These are phyloP conservation scores for Ommatoiulus sabulosus DNA, from an alignment of 2,888 invertebrate genomes.

Conservation along the genomic window DNA sequence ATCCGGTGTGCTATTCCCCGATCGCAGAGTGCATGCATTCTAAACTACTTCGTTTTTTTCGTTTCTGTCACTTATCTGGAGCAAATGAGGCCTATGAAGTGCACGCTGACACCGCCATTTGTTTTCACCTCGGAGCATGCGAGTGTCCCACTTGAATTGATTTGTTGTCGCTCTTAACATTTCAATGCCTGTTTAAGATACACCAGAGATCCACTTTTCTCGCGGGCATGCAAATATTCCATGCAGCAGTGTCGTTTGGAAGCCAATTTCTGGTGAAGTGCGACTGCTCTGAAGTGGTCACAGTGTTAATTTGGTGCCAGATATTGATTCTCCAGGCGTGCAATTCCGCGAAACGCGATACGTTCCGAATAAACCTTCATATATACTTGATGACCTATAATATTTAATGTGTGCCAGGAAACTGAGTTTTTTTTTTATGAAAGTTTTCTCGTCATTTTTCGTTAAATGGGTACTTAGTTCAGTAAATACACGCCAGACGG, in stretches of 20 bases:
- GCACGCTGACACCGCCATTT: background rate
- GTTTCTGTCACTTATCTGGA: background rate
- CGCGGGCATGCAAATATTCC: background rate
- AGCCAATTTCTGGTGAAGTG: conserved; percentile 28
- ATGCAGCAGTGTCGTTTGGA: background rate
- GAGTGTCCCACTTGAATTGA: conserved; percentile 36
- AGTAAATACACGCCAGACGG: too few relatives aligned
- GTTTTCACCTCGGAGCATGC: background rate
- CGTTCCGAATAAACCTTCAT: background rate
- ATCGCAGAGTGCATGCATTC: too few relatives aligned
- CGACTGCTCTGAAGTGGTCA: conserved; percentile 39
- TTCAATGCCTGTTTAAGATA: conserved; percentile 21
- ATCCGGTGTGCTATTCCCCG: too few relatives aligned
- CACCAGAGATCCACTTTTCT: conserved; percentile 29
- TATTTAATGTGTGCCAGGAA: background rate
- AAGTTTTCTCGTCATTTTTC: background rate
- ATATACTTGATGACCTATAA: background rate
- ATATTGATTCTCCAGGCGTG: background rate
- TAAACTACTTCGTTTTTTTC: too few relatives aligned
- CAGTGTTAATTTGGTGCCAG: conserved; percentile 7
- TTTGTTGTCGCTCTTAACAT: conserved; percentile 22
- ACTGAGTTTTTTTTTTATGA: conserved; percentile 5
- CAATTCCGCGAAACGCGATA: background rate
- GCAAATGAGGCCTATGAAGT: background rate
- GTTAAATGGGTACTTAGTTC: too few relatives aligned